Conservation (phyloP, 2,888 invertebrate species). For the Mythimna albipuncta region DNA sequence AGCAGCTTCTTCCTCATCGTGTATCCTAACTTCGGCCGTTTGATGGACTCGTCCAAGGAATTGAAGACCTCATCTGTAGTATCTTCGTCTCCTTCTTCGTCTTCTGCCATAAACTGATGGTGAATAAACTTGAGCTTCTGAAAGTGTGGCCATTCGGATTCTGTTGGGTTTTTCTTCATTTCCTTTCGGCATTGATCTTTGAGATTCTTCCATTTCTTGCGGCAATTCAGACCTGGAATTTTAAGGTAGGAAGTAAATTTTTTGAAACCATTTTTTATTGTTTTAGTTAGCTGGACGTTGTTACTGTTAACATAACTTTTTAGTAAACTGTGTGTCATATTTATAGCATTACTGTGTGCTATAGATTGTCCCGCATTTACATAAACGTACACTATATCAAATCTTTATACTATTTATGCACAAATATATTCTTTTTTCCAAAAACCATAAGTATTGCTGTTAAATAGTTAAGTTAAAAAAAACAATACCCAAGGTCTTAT, state of each 20-base stretch:
- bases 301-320: background rate
- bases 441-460: background rate
- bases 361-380: background rate
- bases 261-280: background rate
- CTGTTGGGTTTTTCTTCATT: conserved; percentile 83
- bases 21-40: conserved; percentile 85
- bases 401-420: background rate
- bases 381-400: background rate
- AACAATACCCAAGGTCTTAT: background rate
- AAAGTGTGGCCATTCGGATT: conserved; percentile 88
- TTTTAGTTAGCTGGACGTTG: background rate
- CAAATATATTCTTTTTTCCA: background rate
- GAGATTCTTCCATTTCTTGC: conserved; percentile 88
- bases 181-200: conserved; percentile 89
- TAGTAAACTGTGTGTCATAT: background rate
- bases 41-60: conserved; percentile 83
- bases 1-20: conserved; percentile 86
- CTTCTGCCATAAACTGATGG: conserved; percentile 84
- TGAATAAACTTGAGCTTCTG: conserved; percentile 85
- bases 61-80: conserved; percentile 83
- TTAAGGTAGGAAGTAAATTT: background rate
- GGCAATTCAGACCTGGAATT: conserved; percentile 85
- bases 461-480: too few relatives aligned
- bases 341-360: background rate
- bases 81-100: conserved; percentile 84